Percentiles rank a stretch among this genome's conserved stretches.
These are phyloP conservation scores for Engraulis encrasicolus DNA, from an alignment of 2,113 vertebrate species.

Conservation along the genomic window DNA sequence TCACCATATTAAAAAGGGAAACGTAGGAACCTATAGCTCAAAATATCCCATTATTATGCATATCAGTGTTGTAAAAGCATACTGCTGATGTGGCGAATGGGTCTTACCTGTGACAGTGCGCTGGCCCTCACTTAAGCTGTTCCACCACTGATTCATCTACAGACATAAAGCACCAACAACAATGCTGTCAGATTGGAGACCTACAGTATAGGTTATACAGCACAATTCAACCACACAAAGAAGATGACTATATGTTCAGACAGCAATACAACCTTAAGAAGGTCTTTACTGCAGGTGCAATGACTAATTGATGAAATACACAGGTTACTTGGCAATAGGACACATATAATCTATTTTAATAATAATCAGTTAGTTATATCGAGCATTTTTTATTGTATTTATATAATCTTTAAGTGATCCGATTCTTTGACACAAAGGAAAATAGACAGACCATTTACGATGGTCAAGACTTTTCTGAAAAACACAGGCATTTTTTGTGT, in stretches of 20 bases:
- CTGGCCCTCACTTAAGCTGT: slow-evolving; percentile 91
- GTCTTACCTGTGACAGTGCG: slow-evolving; percentile 86
- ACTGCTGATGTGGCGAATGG: not conserved
- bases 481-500: too few species aligned
- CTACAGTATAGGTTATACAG: not conserved
- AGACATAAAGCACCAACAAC: slow-evolving; percentile 57
- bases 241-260: not conserved
- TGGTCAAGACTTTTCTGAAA: too few species aligned
- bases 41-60: slow-evolving; percentile 31
- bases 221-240: not conserved
- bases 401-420: too few species aligned
- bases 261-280: not conserved
- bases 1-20: too few species aligned
- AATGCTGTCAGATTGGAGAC: not conserved
- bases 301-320: too few species aligned
- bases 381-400: too few species aligned
- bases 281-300: not conserved
- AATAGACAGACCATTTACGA: too few species aligned
- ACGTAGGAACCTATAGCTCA: too few species aligned
- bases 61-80: not conserved
- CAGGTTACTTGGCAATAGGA: too few species aligned
- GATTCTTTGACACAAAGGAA: too few species aligned
- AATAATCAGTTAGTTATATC: too few species aligned
- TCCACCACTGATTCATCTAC: slow-evolving; percentile 97
- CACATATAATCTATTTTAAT: too few species aligned